Evolutionary conservation across 2,113 vertebrate species (phyloP).

Genomic region (Seriola quinqueradiata): DNA sequence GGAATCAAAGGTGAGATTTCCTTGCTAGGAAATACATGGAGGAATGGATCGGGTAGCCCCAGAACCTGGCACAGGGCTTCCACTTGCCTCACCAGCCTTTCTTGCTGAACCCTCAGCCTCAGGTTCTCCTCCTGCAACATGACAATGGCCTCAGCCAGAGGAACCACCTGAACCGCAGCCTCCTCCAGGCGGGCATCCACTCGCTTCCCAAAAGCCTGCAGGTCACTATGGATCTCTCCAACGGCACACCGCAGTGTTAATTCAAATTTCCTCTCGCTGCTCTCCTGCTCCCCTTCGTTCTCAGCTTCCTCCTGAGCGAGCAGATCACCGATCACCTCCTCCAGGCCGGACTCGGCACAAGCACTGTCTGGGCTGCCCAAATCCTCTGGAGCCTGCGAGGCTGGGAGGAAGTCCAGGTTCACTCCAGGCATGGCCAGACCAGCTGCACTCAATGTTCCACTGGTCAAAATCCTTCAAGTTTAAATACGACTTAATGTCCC

Average conservation of each 20-base stretch:
- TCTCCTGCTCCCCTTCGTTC: conserved; percentile 49
- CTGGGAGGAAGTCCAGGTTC: conserved; percentile 77
- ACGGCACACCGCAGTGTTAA: conserved; percentile 76
- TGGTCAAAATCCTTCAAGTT: not conserved
- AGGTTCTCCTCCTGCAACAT: conserved; percentile 88
- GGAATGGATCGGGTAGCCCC: conserved; percentile 73
- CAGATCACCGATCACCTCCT: conserved; percentile 79
- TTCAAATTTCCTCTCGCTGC: conserved; percentile 65
- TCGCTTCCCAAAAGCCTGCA: conserved; percentile 82
- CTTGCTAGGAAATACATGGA: conserved; percentile 75
- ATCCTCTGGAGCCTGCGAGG: conserved; percentile 52
- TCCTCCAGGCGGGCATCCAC: conserved; percentile 84
- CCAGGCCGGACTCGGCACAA: conserved; percentile 79
- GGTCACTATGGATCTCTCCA: conserved; percentile 85
- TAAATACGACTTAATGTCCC: not conserved
- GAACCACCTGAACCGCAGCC: conserved; percentile 73
- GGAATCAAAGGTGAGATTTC: conserved; percentile 48
- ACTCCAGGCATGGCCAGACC: conserved; percentile 87
- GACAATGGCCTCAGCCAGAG: conserved; percentile 78
- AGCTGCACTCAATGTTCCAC: conserved; percentile 9
- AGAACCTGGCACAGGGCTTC: conserved; percentile 82
- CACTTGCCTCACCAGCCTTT: conserved; percentile 82
- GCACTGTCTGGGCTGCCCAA: conserved; percentile 59
- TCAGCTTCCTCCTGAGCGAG: conserved; percentile 61
- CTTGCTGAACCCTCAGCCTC: conserved; percentile 86